phyloP scores from a whole-genome alignment of 2,113 vertebrate genomes.

The Solea solea region DNA sequence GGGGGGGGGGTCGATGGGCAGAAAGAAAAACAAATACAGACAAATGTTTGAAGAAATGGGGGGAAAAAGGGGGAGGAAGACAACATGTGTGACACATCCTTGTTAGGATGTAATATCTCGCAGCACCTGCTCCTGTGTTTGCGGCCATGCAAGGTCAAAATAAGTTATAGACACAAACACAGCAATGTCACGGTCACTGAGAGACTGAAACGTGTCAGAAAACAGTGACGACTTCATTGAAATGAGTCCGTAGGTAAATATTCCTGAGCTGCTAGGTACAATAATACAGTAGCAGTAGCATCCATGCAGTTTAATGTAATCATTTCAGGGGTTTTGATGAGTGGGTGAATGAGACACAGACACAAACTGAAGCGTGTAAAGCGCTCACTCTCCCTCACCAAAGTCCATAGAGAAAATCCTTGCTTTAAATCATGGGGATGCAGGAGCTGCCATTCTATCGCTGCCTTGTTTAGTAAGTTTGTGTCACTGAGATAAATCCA shows the following conservation, averaged over 20 bases:
- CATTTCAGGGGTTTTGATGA: too few species aligned
- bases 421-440: too few species aligned
- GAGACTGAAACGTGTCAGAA: neutral
- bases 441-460: too few species aligned
- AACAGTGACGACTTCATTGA: neutral
- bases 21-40: constrained; percentile 21
- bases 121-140: constrained; percentile 9
- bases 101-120: constrained; percentile 16
- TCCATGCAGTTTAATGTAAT: neutral
- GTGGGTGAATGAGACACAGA: too few species aligned
- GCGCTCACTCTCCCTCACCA: too few species aligned
- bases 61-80: neutral
- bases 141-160: constrained; percentile 14
- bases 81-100: neutral
- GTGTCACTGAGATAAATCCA: too few species aligned
- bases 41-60: constrained; percentile 16
- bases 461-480: too few species aligned
- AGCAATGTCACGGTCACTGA: too few species aligned
- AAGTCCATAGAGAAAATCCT: too few species aligned
- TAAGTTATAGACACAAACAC: neutral
- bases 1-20: neutral
- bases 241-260: neutral
- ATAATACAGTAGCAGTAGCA: neutral
- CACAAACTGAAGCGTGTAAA: too few species aligned
- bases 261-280: neutral